Evolutionary conservation across 2,797 vertebrate species (phyloP), one percentile per base, ranked within the genome.

Genomic region (Sphaeramia orbicularis): DNA sequence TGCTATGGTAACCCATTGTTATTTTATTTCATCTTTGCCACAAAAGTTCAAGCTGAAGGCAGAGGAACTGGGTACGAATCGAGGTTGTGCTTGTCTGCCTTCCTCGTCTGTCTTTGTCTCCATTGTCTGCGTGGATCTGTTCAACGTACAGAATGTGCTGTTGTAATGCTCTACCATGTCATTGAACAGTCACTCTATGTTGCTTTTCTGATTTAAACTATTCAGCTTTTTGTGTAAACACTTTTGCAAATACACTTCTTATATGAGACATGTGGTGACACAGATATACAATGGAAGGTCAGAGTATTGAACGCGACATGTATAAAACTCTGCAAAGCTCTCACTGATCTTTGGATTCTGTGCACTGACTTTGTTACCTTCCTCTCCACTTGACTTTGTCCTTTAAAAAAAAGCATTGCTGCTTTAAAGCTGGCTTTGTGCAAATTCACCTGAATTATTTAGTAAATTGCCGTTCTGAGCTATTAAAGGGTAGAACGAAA

Each of bases 1-100:
- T 67, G 78, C 92, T 80, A 92, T 89, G 89, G 92, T 69, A 89
- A 91, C 91, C 78, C 80, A 66, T 89, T 86, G 86, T 93, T 90
- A 87, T 89, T 91, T 87, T 58, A 84, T 89, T 88, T 87, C 60
- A 76, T 88, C 80, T 84, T 68, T 65, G 73, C 66, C 69, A 48
- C 2, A 1, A 64, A 81, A 83, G 86, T 89, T 89, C 81, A 87
- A 71, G 74, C 80, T 63, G 62, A 60, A 74, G 78, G 77, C 70
- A 70, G 59, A 72, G 45, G 61, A 58, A 49, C 19, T 21, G 3
- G 7, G 18, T 15, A 6, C 10, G 45, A 62, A 37, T 57, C 4
- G 41, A 41, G 75, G 66, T 40, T 68, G 52, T 14, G 48, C 48
- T 56, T 15, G 53, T 63, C 61, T 54, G 44, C 44, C 41, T 52